Percentiles rank a stretch among this genome's conserved stretches.
Evolutionary conservation across 1,140 invertebrate genomes (phyloP).

Genomic region (Prorops nasuta): DNA sequence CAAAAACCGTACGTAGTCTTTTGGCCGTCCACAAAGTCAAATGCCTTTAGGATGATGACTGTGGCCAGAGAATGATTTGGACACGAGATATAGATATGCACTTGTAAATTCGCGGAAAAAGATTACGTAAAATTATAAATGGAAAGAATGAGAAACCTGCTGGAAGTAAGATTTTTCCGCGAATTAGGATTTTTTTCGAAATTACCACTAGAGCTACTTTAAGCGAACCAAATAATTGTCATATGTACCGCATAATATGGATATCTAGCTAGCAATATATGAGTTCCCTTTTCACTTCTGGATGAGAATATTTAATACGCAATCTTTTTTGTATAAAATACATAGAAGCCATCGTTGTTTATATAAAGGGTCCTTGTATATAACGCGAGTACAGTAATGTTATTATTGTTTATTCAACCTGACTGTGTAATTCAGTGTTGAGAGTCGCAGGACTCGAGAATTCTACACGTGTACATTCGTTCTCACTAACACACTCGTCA

Average conservation of each 20-base stretch:
- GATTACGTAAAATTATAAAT: constrained; percentile 20
- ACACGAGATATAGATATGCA: constrained; percentile 1
- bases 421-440: constrained; percentile 39
- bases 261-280: constrained; percentile 23
- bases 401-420: constrained; percentile 38
- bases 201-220: constrained; percentile 6
- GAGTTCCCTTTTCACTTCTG: constrained; percentile 24
- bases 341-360: constrained; percentile 36
- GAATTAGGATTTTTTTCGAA: neutral
- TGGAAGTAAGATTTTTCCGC: constrained; percentile 20
- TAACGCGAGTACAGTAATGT: constrained; percentile 33
- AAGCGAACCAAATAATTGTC: constrained; percentile 22
- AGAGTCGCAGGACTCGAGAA: constrained; percentile 29
- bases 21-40: constrained; percentile 9
- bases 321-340: constrained; percentile 39
- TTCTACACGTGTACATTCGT: constrained; percentile 45
- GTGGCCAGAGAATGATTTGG: constrained; percentile 7
- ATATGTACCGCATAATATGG: no score
- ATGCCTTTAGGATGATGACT: constrained; percentile 1
- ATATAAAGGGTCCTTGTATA: constrained; percentile 44
- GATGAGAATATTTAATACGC: constrained; percentile 24
- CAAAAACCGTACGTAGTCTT: constrained; percentile 10
- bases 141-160: no score
- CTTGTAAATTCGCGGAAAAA: constrained; percentile 10
- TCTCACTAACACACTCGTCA: constrained; percentile 40